Evolutionary conservation across 2,113 vertebrate genomes (phyloP).

Genomic region (Charina bottae): DNA sequence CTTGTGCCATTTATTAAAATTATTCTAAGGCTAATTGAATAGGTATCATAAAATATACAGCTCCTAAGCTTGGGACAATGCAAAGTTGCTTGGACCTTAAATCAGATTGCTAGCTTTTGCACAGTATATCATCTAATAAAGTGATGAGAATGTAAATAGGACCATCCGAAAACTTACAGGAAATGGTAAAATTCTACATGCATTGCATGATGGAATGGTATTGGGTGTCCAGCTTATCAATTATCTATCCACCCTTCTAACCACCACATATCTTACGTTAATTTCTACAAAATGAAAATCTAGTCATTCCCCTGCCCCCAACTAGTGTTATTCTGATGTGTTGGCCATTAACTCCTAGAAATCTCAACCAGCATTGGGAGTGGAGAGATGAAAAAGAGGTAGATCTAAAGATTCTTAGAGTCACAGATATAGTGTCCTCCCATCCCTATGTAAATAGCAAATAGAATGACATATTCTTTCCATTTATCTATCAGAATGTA

Average conservation of each 20-base stretch:
- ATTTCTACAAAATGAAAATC: too few species aligned
- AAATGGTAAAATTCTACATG: not conserved
- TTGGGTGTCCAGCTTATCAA: not conserved
- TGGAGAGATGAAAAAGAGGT: not conserved
- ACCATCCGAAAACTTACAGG: not conserved
- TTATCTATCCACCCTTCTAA: too few species aligned
- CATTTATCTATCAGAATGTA: not conserved
- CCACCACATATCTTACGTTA: too few species aligned
- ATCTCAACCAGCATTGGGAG: not conserved
- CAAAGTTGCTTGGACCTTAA: not conserved
- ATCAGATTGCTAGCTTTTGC: not conserved
- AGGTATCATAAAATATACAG: too few species aligned
- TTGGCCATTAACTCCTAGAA: not conserved
- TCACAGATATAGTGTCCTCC: not conserved
- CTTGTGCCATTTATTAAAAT: not conserved
- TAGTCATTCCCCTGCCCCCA: not conserved
- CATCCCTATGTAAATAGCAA: not conserved
- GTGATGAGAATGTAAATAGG: not conserved
- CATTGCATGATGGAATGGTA: not conserved
- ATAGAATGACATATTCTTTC: not conserved
- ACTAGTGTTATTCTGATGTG: not conserved
- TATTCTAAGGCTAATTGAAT: not conserved
- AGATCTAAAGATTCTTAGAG: not conserved
- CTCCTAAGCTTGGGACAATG: not conserved
- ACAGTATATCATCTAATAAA: not conserved